phyloP scores from a whole-genome alignment of 30 jellyfish, hydroid and myxozoan species.

The Chrysaora quinquecirrha region DNA sequence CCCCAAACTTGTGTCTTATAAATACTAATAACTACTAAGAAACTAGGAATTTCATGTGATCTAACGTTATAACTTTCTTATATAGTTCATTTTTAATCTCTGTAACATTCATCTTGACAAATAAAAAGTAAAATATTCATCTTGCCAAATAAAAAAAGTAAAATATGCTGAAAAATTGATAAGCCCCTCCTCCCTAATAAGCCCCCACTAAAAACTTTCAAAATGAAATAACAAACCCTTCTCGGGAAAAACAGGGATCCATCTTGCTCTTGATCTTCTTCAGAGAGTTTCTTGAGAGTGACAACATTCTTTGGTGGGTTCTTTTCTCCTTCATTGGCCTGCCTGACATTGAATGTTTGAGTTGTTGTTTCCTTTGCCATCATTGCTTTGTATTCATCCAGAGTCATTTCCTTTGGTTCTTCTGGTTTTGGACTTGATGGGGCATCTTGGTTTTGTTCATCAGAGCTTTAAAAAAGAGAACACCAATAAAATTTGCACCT shows the following conservation, averaged over 20 bases:
- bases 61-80: too few species aligned
- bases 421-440: conserved; percentile 32
- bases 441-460: conserved; percentile 22
- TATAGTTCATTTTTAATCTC: too few species aligned
- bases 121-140: too few species aligned
- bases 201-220: too few species aligned
- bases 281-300: conserved; percentile 72
- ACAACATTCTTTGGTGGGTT: conserved; percentile 57
- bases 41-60: too few species aligned
- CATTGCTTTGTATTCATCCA: conserved; percentile 79
- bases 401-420: conserved; percentile 72
- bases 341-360: conserved; percentile 71
- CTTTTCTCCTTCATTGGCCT: conserved; percentile 94
- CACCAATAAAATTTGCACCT: neutral
- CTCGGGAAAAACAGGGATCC: conserved; percentile 90
- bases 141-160: too few species aligned
- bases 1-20: too few species aligned
- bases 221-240: conserved; percentile 71
- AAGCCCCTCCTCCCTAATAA: too few species aligned
- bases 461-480: neutral
- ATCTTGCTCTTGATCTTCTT: conserved; percentile 82
- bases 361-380: conserved; percentile 62
- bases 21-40: too few species aligned
- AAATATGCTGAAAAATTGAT: too few species aligned
- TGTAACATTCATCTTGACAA: too few species aligned